Percentiles rank a stretch among this genome's conserved stretches.
Conservation (phyloP, 2,113 vertebrate species). For the Pseudorhombus dupliciocellatus region DNA sequence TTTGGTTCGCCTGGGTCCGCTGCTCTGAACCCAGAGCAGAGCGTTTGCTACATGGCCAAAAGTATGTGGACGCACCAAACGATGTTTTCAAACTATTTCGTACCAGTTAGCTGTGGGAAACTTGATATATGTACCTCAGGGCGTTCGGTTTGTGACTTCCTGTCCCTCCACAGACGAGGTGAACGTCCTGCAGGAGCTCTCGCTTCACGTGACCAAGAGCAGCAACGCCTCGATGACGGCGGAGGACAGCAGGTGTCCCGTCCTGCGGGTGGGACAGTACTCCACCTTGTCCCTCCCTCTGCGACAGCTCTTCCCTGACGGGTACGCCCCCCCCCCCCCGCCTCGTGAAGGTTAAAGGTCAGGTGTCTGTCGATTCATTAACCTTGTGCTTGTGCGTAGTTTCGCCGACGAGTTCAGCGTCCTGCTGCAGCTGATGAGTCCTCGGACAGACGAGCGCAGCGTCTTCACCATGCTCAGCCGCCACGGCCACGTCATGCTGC, state of each 20-base stretch:
- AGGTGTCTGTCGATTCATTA: background rate
- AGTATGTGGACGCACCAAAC: background rate
- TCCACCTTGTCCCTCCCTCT: constrained; percentile 84
- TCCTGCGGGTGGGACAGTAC: constrained; percentile 85
- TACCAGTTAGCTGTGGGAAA: too few species aligned
- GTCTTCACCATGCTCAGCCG: constrained; percentile 85
- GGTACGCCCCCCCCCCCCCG: constrained; percentile 65
- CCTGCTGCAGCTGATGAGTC: constrained; percentile 83
- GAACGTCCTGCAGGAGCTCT: constrained; percentile 83
- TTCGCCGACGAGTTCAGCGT: constrained; percentile 88
- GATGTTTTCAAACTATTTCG: too few species aligned
- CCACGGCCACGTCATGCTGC: constrained; percentile 80
- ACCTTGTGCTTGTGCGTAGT: constrained; percentile 64
- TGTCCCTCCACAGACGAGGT: constrained; percentile 79
- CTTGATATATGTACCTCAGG: too few species aligned
- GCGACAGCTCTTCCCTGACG: constrained; percentile 78
- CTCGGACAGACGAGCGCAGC: constrained; percentile 81
- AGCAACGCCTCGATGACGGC: constrained; percentile 80
- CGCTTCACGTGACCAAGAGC: constrained; percentile 59
- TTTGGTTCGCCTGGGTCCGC: constrained; percentile 3
- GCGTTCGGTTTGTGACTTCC: too few species aligned
- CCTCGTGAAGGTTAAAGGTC: background rate
- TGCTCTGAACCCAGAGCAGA: background rate
- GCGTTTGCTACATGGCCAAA: background rate
- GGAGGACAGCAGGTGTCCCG: constrained; percentile 76